Base-by-base conservation (phyloP, 2,113 vertebrate species). In the Eolophus roseicapilla region DNA sequence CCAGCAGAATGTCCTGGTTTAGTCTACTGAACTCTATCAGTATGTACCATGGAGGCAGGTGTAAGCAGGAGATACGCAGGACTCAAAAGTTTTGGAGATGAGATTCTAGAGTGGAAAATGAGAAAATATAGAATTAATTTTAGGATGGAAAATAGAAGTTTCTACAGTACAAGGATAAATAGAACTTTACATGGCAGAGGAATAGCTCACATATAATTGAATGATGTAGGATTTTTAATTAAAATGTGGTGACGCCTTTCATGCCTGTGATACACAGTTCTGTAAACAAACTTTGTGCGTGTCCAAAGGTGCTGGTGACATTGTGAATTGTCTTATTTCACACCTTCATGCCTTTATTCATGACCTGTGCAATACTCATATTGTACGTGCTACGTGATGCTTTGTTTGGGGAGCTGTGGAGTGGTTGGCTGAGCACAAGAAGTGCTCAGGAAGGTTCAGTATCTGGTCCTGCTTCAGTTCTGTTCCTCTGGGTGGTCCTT, bases 191-290 rank as follows among this genome's bases (percentile, higher is more conserved):
- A 28, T 65, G 64, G 65, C 77, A 91, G 47, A 93, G 17, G 21
- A 31, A 71, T 64, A 92, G 62, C n/a, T 95, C 83, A 88, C 68
- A n/a, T 41, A 31, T 82, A 86, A 95, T 71, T 86, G 60, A 84
- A 81, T 71, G n/a, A 50, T 74, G 57, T 27, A 74, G 37, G 63
- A 49, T 77, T 91, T 96, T 76, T 86, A 94, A 90, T 88, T 94
- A 96, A 91, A 77, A 67, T 13, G 59, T 88, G 78, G 73, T 88
- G 57, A 84, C 11, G 17, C 43, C 35, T 93, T 88, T 81, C 65
- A 75, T 28, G 35, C 41, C 55, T 31, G 82, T 64, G 80, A 92
- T 77, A 80, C 67, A 82, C 17, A 75, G 70, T 46, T 37, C 16
- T 67, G 20, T 73, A 90, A 88, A 92, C 52, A 90, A 81, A 81